phyloP scores from a whole-genome alignment of 2,888 invertebrate species.

The Strigamia transsilvanica region DNA sequence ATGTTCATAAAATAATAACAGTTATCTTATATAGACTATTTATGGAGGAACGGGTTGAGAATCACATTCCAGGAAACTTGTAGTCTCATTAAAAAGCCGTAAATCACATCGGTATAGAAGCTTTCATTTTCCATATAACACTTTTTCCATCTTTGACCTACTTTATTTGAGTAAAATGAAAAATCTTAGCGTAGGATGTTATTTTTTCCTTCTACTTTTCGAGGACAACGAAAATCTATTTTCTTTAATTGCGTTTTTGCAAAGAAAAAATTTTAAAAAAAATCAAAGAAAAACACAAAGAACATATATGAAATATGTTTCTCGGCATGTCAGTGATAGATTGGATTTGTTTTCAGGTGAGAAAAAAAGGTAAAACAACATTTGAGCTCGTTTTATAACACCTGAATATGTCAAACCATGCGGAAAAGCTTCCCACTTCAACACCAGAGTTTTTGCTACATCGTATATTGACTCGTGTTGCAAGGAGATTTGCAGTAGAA shows the following conservation, averaged over 20 bases:
- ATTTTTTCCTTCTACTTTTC: neutral
- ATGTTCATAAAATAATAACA: neutral
- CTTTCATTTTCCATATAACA: conserved; percentile 24
- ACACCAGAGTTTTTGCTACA: neutral
- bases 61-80: conserved; percentile 1
- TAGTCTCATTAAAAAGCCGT: conserved; percentile 18
- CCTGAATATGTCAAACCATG: conserved; percentile 15
- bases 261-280: neutral
- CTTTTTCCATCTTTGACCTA: conserved; percentile 31
- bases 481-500: neutral
- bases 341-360: conserved; percentile 14
- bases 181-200: neutral
- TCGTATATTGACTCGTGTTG: neutral
- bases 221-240: neutral
- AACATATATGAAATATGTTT: neutral
- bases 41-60: neutral
- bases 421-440: neutral
- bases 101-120: conserved; percentile 7
- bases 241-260: neutral
- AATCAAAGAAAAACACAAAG: neutral
- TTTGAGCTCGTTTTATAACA: conserved; percentile 21
- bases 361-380: neutral
- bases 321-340: conserved; percentile 6
- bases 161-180: neutral
- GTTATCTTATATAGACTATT: neutral